Base-by-base conservation (phyloP, 2,888 invertebrate species). In the Lochmaea crataegi region DNA sequence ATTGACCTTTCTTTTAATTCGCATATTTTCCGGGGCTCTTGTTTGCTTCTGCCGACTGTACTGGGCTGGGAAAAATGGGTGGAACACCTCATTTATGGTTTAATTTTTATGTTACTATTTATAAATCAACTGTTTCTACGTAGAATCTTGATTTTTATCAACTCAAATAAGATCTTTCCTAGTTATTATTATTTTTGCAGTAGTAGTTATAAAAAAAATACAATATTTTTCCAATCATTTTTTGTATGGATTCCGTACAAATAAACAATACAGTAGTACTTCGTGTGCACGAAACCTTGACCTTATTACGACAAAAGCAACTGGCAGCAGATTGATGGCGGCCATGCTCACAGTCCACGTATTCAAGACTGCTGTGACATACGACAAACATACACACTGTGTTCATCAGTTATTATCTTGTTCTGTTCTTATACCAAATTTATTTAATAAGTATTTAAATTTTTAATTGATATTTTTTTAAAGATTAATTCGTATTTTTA, bases 291-390 rank as follows among this genome's bases (percentile, higher is more conserved):
- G 68, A 38, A 68, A 48, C 45, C 38, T 61, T 60, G 66, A 69
- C 61, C 60, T 22, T 65, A 75, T 75, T 74, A 83, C 83, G 83
- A 80, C 81, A 80, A 84, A 84, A 84, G 83, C 81, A 75, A 76
- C 78, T 82, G 78, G 78, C 78, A 79, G 78, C 78, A 82, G 80
- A 80, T 70, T 81, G 76, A 75, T 83, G 85, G 84, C 87, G 85
- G 86, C 86, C 90, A 90, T 90, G 90, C 90, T 88, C 88, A 89
- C 90, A 90, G 89, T 88, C 89, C 83, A 85, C 86, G 89, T 89
- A 89, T 89, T 88, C 87, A 88, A 88, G 89, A 89, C 89, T 90
- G 90, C 87, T 78, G 76, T 75, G 75, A 83, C 82, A 82, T 83
- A 80, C 80, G 75, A 71, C 71, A 78, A 80, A 79, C 79, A 80